phyloP scores from a whole-genome alignment of 2,797 vertebrate species.

The Pampus argenteus region DNA sequence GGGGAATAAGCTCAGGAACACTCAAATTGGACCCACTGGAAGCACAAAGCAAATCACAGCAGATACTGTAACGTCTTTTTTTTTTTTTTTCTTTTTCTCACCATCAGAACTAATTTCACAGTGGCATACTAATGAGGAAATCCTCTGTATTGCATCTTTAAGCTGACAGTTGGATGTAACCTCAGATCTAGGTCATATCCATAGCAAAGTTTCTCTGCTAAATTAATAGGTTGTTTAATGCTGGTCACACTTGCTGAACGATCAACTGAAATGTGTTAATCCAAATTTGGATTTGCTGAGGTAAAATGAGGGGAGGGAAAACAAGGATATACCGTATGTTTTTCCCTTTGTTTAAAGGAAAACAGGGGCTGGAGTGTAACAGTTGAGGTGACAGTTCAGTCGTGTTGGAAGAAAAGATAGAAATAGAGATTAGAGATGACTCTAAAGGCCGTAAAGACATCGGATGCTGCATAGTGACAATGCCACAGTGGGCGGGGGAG shows the following conservation, averaged over 20 bases:
- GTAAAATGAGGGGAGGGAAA: constrained; percentile 11
- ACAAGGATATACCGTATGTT: neutral
- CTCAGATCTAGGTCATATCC: constrained; percentile 67
- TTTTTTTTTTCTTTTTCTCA: neutral
- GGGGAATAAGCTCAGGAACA: constrained; percentile 54
- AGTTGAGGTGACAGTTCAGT: constrained; percentile 34
- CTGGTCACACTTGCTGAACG: constrained; percentile 37
- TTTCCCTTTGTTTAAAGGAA: constrained; percentile 27
- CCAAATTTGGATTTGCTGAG: constrained; percentile 23
- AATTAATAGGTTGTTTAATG: constrained; percentile 65
- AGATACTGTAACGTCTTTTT: constrained; percentile 37
- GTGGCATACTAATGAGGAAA: constrained; percentile 67
- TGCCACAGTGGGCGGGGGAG: constrained; percentile 33
- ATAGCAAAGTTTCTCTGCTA: constrained; percentile 30
- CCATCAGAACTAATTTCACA: constrained; percentile 71
- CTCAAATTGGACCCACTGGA: constrained; percentile 69
- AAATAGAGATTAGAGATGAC: constrained; percentile 61
- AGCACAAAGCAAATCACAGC: constrained; percentile 64
- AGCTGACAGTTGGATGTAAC: constrained; percentile 62
- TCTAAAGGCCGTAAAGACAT: constrained; percentile 54
- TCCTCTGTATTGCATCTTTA: constrained; percentile 60
- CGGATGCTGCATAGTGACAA: constrained; percentile 45
- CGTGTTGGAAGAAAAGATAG: constrained; percentile 47
- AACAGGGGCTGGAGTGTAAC: constrained; percentile 21
- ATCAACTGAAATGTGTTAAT: constrained; percentile 26